Conservation (phyloP, 2,113 vertebrate species). For the Pholis gunnellus region DNA sequence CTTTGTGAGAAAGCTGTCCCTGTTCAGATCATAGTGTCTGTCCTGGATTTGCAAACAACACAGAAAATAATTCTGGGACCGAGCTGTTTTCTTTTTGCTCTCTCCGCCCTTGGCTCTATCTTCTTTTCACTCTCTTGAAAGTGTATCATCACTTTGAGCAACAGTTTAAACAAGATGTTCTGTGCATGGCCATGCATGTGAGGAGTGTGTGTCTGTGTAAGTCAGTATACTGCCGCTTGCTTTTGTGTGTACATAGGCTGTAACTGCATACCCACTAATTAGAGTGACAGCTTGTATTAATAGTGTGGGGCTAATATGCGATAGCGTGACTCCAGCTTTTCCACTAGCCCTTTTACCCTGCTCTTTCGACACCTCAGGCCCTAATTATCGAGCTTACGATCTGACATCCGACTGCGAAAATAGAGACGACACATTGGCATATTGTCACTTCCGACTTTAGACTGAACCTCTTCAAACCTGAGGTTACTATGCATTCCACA, state of each 20-base stretch:
- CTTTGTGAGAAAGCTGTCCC: constrained; percentile 1
- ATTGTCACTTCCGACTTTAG: constrained; percentile 63
- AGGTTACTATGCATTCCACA: constrained; percentile 10
- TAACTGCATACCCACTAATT: constrained; percentile 69
- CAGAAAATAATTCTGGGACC: not conserved
- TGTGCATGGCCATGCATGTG: not conserved
- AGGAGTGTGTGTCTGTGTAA: constrained; percentile 15
- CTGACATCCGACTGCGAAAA: constrained; percentile 66
- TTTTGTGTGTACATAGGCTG: constrained; percentile 37
- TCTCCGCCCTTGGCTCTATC: not conserved
- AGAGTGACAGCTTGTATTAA: constrained; percentile 79
- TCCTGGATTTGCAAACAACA: constrained; percentile 12
- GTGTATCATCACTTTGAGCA: constrained; percentile 31
- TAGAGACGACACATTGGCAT: constrained; percentile 66
- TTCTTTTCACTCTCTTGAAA: constrained; percentile 31
- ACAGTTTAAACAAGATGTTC: constrained; percentile 18
- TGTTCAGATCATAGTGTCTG: not conserved
- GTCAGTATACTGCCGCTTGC: constrained; percentile 34
- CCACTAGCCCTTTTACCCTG: constrained; percentile 56
- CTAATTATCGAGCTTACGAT: constrained; percentile 71
- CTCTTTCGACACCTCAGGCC: constrained; percentile 56
- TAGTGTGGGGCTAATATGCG: constrained; percentile 71
- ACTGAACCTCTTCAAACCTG: constrained; percentile 40
- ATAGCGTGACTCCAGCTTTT: constrained; percentile 64
- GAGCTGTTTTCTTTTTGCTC: not conserved